Conservation (phyloP, 2,797 vertebrate genomes). For the Eremophila alpestris region DNA sequence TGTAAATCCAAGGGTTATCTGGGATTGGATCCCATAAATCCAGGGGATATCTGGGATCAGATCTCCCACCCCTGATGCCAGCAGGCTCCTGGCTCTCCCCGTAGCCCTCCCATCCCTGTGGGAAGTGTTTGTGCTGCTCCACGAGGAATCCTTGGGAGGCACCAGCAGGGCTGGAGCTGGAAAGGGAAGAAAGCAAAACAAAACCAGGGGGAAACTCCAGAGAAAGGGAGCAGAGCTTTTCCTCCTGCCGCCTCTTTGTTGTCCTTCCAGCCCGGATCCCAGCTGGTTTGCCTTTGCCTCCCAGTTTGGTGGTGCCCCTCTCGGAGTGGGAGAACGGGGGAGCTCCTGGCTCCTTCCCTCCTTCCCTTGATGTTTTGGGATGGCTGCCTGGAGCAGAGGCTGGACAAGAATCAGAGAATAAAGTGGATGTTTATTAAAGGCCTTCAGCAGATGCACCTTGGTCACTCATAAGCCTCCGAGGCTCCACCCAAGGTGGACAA, state of each 20-base stretch:
- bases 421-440: not conserved
- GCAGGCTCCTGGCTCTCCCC: too few relatives aligned
- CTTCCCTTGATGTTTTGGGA: not conserved
- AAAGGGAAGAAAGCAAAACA: not conserved
- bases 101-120: rapidly evolving
- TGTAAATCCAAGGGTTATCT: not conserved
- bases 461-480: not conserved
- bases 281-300: not conserved
- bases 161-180: not conserved
- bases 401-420: not conserved
- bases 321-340: not conserved
- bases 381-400: not conserved
- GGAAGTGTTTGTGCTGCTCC: not conserved
- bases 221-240: not conserved
- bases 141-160: not conserved
- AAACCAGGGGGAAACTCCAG: not conserved
- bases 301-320: not conserved
- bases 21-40: not conserved
- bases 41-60: not conserved
- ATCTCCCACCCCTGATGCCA: not conserved
- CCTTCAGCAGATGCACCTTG: rapidly evolving
- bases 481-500: rapidly evolving
- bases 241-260: too few relatives aligned
- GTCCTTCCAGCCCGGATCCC: not conserved
- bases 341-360: not conserved